These are phyloP conservation scores for Deilephila elpenor DNA, from an alignment of 2,888 invertebrate genomes.

Conservation along the genomic window DNA sequence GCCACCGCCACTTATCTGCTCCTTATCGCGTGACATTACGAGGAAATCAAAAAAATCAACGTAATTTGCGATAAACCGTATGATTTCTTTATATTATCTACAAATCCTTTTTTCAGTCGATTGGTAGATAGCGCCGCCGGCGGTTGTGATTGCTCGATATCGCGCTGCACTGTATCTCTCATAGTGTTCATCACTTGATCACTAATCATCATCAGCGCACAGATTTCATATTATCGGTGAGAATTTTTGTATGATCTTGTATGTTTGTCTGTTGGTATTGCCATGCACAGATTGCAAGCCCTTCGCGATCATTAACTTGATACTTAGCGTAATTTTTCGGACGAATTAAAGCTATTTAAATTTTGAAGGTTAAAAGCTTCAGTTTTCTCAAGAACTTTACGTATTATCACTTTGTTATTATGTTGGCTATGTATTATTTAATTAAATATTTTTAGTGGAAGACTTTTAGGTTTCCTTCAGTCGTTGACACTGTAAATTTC, in stretches of 20 bases:
- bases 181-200: conserved; percentile 32
- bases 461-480: too few relatives aligned
- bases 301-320: neutral
- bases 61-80: conserved; percentile 78
- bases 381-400: too few relatives aligned
- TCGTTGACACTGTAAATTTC: too few relatives aligned
- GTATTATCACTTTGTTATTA: too few relatives aligned
- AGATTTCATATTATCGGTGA: conserved; percentile 54
- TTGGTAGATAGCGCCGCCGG: conserved; percentile 70
- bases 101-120: conserved; percentile 80
- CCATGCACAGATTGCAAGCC: neutral
- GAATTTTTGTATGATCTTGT: conserved; percentile 17
- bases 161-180: conserved; percentile 28
- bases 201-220: conserved; percentile 39
- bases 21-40: conserved; percentile 68
- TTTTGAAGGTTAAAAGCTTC: too few relatives aligned
- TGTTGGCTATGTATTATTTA: too few relatives aligned
- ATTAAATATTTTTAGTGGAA: too few relatives aligned
- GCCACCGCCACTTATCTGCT: conserved; percentile 54
- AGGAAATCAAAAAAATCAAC: conserved; percentile 71
- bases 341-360: too few relatives aligned
- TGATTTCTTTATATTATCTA: conserved; percentile 75
- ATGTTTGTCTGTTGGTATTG: conserved; percentile 12
- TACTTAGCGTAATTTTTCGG: too few relatives aligned
- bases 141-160: conserved; percentile 66